These are phyloP conservation scores for Autographa gamma DNA, from an alignment of 2,888 invertebrate genomes.

Conservation along the genomic window DNA sequence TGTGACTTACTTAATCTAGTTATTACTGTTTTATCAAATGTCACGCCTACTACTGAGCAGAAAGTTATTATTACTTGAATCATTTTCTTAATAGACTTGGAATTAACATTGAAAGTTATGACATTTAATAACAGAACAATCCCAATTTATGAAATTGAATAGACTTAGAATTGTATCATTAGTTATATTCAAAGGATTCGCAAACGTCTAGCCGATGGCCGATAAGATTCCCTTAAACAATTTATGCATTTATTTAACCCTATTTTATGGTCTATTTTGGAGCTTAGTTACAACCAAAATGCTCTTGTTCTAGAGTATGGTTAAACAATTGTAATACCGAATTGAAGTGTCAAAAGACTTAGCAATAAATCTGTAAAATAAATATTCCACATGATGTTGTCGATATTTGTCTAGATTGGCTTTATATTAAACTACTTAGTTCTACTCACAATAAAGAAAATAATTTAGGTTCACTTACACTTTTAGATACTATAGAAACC, in stretches of 20 bases:
- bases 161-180: slow-evolving; percentile 22
- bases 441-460: too few species aligned
- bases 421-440: too few species aligned
- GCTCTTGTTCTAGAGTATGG: background rate
- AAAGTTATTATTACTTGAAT: slow-evolving; percentile 23
- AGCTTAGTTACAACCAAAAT: background rate
- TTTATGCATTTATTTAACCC: slow-evolving; percentile 7
- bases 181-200: slow-evolving; percentile 15
- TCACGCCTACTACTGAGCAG: slow-evolving; percentile 7
- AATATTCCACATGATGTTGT: too few species aligned
- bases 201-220: slow-evolving; percentile 6
- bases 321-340: background rate
- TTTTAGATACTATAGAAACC: too few species aligned
- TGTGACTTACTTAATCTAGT: too few species aligned
- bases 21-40: slow-evolving; percentile 14
- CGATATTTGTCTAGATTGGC: too few species aligned
- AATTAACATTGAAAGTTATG: slow-evolving; percentile 37
- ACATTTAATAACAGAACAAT: slow-evolving; percentile 40
- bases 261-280: background rate
- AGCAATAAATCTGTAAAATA: too few species aligned
- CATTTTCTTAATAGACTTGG: slow-evolving; percentile 9
- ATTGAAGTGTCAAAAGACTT: background rate
- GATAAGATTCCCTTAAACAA: slow-evolving; percentile 11
- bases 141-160: slow-evolving; percentile 40
- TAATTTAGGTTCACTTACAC: too few species aligned